Percentiles rank a stretch among this genome's conserved stretches.
Evolutionary conservation across 2,888 invertebrate genomes (phyloP).

Genomic region (Melipona bicolor): DNA sequence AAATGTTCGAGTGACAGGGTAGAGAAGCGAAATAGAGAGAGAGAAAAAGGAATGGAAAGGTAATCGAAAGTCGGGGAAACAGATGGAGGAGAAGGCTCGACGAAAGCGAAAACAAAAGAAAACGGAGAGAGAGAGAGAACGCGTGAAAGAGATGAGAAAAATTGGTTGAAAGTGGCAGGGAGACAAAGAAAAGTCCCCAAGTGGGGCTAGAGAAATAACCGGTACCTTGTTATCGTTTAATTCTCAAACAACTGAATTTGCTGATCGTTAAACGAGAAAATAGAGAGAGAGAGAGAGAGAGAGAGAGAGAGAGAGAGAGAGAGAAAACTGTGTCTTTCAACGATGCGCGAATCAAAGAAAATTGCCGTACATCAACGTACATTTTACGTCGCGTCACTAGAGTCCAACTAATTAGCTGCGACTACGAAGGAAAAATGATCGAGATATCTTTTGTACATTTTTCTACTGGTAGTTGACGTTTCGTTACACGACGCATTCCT

Average conservation of each 20-base stretch:
- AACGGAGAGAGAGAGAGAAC: neutral
- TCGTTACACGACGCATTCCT: neutral
- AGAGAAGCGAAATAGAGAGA: neutral
- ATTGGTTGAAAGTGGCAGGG: slow-evolving; percentile 1
- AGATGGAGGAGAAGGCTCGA: neutral
- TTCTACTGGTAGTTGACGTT: neutral
- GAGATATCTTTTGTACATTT: neutral
- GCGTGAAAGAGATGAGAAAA: neutral
- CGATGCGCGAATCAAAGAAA: neutral
- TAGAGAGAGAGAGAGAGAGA: no score
- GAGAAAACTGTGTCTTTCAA: neutral
- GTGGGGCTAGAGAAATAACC: neutral
- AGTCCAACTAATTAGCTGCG: neutral
- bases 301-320: neutral
- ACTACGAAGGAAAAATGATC: neutral
- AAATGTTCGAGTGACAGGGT: neutral
- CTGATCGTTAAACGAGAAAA: neutral
- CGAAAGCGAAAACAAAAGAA: neutral
- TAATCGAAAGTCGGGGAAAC: neutral
- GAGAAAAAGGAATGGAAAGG: neutral
- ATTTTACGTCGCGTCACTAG: no score
- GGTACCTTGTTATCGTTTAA: neutral
- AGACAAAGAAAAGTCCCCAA: neutral
- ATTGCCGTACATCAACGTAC: neutral
- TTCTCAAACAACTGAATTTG: neutral